These are phyloP conservation scores for Rhagoletis pomonella DNA, from an alignment of 1,140 invertebrate genomes.

Conservation along the genomic window DNA sequence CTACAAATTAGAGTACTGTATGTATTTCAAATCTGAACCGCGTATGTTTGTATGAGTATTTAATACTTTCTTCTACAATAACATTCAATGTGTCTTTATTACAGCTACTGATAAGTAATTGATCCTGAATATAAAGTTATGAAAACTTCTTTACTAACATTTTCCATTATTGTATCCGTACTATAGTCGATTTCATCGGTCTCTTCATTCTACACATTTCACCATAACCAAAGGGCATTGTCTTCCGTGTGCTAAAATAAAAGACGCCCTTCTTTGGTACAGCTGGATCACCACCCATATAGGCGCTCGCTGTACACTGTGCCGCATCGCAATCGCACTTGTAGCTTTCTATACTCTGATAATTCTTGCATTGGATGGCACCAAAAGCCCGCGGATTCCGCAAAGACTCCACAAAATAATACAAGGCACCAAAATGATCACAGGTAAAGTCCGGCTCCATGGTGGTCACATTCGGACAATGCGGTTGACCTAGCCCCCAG, in stretches of 20 bases:
- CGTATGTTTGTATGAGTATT: no score
- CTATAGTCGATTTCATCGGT: conserved; percentile 50
- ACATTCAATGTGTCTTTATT: no score
- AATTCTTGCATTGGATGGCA: conserved; percentile 55
- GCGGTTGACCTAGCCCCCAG: conserved; percentile 73
- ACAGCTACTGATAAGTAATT: no score
- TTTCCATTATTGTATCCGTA: not conserved
- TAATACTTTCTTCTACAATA: no score
- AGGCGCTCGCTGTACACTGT: conserved; percentile 36
- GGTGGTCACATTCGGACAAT: conserved; percentile 69
- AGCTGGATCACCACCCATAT: conserved; percentile 61
- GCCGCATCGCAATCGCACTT: conserved; percentile 54
- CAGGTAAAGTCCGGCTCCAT: conserved; percentile 63
- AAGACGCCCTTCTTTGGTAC: conserved; percentile 58
- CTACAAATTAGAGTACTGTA: no score
- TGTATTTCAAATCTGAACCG: no score
- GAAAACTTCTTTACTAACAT: not conserved
- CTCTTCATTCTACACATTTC: conserved; percentile 53
- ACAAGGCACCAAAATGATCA: conserved; percentile 70
- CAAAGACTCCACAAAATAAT: conserved; percentile 71
- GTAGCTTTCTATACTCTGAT: conserved; percentile 48
- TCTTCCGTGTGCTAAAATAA: conserved; percentile 57
- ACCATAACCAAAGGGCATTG: conserved; percentile 58
- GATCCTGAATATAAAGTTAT: no score
- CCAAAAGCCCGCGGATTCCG: conserved; percentile 55